A percentile compares a stretch with the other conserved stretches of the same genome.
phyloP scores from a whole-genome alignment of 2,797 vertebrate species.

The Characodon lateralis region DNA sequence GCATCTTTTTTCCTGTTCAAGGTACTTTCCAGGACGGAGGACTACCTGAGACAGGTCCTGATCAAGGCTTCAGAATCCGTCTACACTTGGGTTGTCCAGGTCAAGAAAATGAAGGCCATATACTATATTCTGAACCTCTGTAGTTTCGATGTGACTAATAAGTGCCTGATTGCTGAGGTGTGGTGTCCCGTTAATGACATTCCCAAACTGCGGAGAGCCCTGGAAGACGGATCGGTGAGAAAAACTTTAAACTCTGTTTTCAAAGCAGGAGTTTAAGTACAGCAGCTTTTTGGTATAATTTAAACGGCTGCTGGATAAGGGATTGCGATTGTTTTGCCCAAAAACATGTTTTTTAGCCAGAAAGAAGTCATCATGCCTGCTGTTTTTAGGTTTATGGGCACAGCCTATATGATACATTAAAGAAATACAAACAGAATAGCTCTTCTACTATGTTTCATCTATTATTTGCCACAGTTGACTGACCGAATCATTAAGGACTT shows the following conservation, averaged over 20 bases:
- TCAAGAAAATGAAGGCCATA: slow-evolving; percentile 98
- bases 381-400: neutral
- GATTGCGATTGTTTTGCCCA: neutral
- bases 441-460: neutral
- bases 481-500: neutral
- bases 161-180: slow-evolving; percentile 96
- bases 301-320: neutral
- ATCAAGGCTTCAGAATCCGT: slow-evolving; percentile 93
- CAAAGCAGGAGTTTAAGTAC: neutral
- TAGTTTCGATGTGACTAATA: slow-evolving; percentile 98
- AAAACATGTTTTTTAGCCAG: neutral
- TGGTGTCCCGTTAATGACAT: slow-evolving; percentile 94
- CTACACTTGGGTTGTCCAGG: slow-evolving; percentile 90
- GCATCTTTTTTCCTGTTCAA: slow-evolving; percentile 51
- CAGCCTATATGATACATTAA: neutral
- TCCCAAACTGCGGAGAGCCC: slow-evolving; percentile 82
- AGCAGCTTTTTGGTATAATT: neutral
- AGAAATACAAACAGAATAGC: neutral
- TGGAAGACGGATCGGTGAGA: slow-evolving; percentile 96
- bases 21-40: slow-evolving; percentile 95
- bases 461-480: neutral
- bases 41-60: slow-evolving; percentile 92
- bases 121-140: slow-evolving; percentile 97
- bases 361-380: neutral
- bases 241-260: neutral